Percentiles rank a stretch among this genome's conserved stretches.
Evolutionary conservation across 2,888 invertebrate genomes (phyloP).

Genomic region (Meiosimyza decipiens): DNA sequence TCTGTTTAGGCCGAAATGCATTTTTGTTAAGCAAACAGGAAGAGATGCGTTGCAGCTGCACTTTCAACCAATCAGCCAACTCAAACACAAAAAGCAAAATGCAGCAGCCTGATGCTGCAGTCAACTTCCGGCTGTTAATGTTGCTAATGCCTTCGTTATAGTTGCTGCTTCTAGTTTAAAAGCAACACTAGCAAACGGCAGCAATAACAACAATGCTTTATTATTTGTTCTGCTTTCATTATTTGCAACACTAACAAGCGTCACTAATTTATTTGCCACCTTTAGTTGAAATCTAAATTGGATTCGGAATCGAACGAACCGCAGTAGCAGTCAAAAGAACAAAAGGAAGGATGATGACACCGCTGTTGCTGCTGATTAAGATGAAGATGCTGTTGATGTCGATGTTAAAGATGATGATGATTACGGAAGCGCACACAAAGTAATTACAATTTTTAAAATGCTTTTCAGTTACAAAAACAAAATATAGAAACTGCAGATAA

Average conservation of each 20-base stretch:
- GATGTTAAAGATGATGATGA: constrained; percentile 2
- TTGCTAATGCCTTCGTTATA: too few species aligned
- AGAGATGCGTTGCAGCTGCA: neutral
- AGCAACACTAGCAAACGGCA: neutral
- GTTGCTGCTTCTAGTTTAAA: too few species aligned
- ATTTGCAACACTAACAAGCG: constrained; percentile 16
- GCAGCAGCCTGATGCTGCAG: constrained; percentile 2
- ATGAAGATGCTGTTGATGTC: constrained; percentile 1
- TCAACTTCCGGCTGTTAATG: neutral
- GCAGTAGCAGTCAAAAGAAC: constrained; percentile 2
- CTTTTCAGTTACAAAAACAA: neutral
- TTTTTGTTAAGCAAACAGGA: constrained; percentile 16
- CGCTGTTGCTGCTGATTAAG: too few species aligned
- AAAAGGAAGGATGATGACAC: neutral
- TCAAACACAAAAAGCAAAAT: too few species aligned
- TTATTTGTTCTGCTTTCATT: neutral
- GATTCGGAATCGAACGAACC: constrained; percentile 13
- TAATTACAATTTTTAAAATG: neutral
- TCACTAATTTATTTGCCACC: constrained; percentile 29
- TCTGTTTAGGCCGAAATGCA: neutral
- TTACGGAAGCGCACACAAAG: constrained; percentile 2
- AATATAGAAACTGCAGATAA: neutral
- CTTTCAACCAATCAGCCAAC: neutral
- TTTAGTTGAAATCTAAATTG: constrained; percentile 1
- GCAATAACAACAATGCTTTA: neutral